A percentile compares a stretch with the other conserved stretches of the same genome.
Evolutionary conservation across 2,113 vertebrate genomes (phyloP).

Genomic region (Patagioenas fasciata): DNA sequence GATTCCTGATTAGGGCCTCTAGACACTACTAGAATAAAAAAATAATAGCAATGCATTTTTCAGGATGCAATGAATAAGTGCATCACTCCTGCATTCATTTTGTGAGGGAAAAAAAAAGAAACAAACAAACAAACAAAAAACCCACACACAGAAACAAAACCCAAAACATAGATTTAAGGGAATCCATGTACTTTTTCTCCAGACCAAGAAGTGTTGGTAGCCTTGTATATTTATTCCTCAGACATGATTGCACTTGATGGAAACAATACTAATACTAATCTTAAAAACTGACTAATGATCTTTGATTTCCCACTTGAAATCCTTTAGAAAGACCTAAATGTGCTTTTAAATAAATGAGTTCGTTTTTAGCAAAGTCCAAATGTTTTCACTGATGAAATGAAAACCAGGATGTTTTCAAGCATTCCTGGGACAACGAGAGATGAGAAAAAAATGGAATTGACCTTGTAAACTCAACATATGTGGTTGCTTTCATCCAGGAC

Average conservation of each 20-base stretch:
- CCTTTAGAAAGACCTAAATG: neutral
- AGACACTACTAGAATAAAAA: neutral
- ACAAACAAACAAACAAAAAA: too few species aligned
- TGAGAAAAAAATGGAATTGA: neutral
- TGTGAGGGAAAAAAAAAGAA: neutral
- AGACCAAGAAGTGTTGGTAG: neutral
- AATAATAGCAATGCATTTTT: neutral
- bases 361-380: neutral
- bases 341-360: neutral
- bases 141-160: neutral
- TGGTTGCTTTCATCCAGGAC: slow-evolving; percentile 27
- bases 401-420: slow-evolving; percentile 36
- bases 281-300: neutral
- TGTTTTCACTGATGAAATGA: neutral
- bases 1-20: neutral
- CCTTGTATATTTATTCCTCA: neutral
- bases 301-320: neutral
- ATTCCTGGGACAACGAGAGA: slow-evolving; percentile 14
- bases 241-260: neutral
- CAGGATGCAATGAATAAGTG: neutral
- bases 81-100: neutral
- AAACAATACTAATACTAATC: neutral
- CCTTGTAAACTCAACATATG: slow-evolving; percentile 21
- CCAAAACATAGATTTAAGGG: neutral
- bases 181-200: neutral